phyloP scores from a whole-genome alignment of 2,113 vertebrate species.

The Siphamia tubifer region DNA sequence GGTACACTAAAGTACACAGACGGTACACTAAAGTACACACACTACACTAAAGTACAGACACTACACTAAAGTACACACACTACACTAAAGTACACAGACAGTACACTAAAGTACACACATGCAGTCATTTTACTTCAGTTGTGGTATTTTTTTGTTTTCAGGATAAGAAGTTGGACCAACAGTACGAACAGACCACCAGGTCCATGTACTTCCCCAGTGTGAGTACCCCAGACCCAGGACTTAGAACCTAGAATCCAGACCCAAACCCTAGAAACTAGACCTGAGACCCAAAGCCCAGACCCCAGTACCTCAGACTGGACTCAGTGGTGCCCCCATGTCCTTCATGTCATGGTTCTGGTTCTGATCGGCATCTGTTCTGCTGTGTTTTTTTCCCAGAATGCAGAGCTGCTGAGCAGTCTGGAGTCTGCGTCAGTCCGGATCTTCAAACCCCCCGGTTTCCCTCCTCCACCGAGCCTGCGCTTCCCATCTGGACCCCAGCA shows the following conservation, averaged over 20 bases:
- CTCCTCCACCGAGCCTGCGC: conserved; percentile 53
- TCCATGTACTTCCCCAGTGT: conserved; percentile 92
- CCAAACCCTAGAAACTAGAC: background rate
- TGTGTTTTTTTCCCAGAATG: conserved; percentile 80
- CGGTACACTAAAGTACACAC: conserved; percentile 53
- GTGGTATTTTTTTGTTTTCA: conserved; percentile 38
- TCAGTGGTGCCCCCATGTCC: background rate
- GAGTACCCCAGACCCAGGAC: conserved; percentile 66
- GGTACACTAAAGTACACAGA: no score
- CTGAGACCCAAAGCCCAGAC: no score
- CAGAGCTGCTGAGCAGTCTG: conserved; percentile 92
- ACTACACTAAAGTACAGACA: no score
- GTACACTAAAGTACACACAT: no score
- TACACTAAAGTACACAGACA: no score
- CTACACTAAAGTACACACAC: background rate
- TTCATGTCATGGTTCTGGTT: background rate
- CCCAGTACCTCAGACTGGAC: no score
- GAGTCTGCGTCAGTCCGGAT: conserved; percentile 90
- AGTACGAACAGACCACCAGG: conserved; percentile 88
- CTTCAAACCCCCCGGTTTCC: conserved; percentile 82
- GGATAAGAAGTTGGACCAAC: conserved; percentile 94
- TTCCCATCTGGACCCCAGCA: conserved; percentile 70
- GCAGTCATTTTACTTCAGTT: background rate
- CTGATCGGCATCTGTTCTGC: background rate
- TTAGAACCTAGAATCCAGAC: no score